A percentile compares a stretch with the other conserved stretches of the same genome.
Conservation (phyloP, 1,140 invertebrate species). For the Catajapyx aquilonaris region DNA sequence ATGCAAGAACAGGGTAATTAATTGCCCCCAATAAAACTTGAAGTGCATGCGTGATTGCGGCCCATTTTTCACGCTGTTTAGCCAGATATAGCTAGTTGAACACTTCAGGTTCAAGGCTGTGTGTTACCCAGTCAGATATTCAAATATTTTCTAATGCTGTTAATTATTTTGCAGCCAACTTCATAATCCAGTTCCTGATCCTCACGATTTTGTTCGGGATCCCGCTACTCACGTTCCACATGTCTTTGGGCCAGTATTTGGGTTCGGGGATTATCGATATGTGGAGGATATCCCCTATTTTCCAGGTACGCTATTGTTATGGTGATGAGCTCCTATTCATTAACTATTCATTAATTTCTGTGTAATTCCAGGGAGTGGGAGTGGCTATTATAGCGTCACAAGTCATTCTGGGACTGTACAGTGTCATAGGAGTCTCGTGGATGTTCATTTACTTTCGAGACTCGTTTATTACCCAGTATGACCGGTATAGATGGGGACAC, state of each 20-base stretch:
- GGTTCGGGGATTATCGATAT: conserved; percentile 68
- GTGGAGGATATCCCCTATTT: conserved; percentile 81
- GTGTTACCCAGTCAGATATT: too few species aligned
- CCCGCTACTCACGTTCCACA: conserved; percentile 61
- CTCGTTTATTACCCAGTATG: conserved; percentile 61
- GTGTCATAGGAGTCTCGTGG: conserved; percentile 69
- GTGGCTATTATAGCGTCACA: conserved; percentile 57
- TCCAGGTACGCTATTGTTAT: conserved; percentile 30
- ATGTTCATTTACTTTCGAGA: conserved; percentile 73
- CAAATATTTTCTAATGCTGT: too few species aligned
- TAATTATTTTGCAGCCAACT: conserved; percentile 51
- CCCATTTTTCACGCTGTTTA: too few species aligned
- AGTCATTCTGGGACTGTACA: conserved; percentile 63
- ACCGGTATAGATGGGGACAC: conserved; percentile 58
- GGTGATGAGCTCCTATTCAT: too few species aligned
- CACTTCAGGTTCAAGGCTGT: too few species aligned
- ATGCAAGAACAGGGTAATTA: background rate
- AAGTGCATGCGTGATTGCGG: too few species aligned
- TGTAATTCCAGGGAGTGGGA: conserved; percentile 41
- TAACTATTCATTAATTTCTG: conserved; percentile 3
- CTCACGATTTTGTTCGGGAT: conserved; percentile 64
- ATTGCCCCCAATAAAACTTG: conserved; percentile 1
- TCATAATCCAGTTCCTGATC: conserved; percentile 70
- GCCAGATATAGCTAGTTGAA: background rate
- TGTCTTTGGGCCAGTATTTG: conserved; percentile 64